Evolutionary conservation across 2,113 vertebrate species (phyloP).

Genomic region (Campylomormyrus numenius): DNA sequence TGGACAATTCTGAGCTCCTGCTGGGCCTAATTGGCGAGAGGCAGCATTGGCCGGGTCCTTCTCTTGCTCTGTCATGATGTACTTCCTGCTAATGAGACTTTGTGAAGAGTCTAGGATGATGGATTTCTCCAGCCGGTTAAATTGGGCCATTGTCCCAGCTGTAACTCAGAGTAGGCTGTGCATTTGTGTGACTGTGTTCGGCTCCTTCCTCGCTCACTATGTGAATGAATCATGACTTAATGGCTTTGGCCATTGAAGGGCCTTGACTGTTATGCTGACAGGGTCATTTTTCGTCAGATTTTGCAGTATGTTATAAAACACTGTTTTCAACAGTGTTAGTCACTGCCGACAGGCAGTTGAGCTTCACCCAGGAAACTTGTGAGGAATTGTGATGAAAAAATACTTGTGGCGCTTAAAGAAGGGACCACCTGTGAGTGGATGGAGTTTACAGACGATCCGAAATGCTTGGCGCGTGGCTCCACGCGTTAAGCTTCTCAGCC

Average conservation of each 20-base stretch:
- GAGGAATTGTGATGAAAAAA: neutral
- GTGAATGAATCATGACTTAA: neutral
- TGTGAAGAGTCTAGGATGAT: neutral
- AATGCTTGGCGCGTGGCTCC: neutral
- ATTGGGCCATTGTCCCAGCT: neutral
- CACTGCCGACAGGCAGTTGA: neutral
- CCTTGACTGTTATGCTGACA: neutral
- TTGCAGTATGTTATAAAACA: neutral
- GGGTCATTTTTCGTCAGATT: neutral
- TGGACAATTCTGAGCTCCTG: neutral
- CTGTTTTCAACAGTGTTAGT: neutral
- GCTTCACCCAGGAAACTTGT: neutral
- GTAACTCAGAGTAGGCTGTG: neutral
- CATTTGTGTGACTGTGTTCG: neutral
- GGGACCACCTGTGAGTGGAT: neutral
- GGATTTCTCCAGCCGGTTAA: neutral
- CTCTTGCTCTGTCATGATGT: neutral
- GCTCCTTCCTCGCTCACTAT: neutral
- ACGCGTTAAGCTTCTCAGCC: neutral
- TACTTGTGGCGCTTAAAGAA: neutral
- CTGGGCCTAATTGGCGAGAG: neutral
- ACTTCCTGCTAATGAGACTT: neutral
- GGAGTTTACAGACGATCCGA: neutral
- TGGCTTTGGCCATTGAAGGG: neutral
- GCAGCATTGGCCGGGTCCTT: neutral